Evolutionary conservation across 1,140 invertebrate genomes (phyloP).

Genomic region (Drosophila aff.): DNA sequence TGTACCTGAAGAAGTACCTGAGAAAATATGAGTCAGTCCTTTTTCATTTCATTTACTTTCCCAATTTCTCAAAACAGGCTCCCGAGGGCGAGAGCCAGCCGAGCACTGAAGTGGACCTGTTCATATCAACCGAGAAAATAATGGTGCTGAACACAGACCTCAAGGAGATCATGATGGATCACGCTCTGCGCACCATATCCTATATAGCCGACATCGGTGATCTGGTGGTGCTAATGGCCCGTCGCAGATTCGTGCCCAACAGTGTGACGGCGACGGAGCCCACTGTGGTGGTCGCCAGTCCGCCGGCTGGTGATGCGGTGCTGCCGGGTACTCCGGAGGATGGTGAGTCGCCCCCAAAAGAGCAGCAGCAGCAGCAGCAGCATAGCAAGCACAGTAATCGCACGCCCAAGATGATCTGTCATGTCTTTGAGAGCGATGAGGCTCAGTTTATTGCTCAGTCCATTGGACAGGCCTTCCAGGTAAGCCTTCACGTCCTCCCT

Average conservation of each 20-base stretch:
- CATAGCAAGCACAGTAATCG: slow-evolving; percentile 86
- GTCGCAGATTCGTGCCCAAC: slow-evolving; percentile 94
- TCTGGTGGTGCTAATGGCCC: slow-evolving; percentile 98
- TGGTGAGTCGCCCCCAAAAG: not conserved
- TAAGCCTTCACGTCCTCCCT: not conserved
- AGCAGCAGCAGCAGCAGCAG: slow-evolving; percentile 10
- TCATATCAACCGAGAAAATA: slow-evolving; percentile 99
- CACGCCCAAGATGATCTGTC: slow-evolving; percentile 99
- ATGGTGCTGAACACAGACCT: slow-evolving; percentile 99
- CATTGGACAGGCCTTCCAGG: slow-evolving; percentile 99
- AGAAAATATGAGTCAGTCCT: too few species aligned
- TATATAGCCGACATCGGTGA: slow-evolving; percentile 99
- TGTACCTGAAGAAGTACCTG: not conserved
- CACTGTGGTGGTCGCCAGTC: not conserved
- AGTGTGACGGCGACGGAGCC: slow-evolving; percentile 5
- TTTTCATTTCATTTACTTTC: not conserved
- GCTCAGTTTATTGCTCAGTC: slow-evolving; percentile 99
- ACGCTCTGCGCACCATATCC: slow-evolving; percentile 98
- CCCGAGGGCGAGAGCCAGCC: slow-evolving; percentile 99
- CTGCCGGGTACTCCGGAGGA: not conserved
- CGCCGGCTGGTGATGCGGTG: not conserved
- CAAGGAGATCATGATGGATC: slow-evolving; percentile 99
- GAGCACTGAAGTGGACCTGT: slow-evolving; percentile 99
- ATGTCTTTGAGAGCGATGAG: slow-evolving; percentile 99
- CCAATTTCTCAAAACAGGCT: slow-evolving; percentile 88